Evolutionary conservation across 2,888 invertebrate genomes (phyloP), one percentile per base, ranked within the genome.

Genomic region (Toxonevra muliebris): DNA sequence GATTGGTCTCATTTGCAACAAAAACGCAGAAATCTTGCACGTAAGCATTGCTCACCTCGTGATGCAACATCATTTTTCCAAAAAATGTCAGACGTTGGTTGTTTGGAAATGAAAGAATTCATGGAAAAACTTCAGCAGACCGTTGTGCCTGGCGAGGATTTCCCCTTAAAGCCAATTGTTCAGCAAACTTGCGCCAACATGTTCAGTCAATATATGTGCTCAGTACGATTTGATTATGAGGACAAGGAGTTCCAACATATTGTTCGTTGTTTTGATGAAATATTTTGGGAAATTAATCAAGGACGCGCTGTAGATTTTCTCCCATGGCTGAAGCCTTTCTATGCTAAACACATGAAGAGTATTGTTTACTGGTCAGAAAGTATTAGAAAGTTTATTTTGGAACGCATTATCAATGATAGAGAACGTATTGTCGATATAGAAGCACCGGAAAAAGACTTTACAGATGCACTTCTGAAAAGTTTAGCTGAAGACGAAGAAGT

Each of bases 201-300:
- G 90, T 95, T 95, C 83, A 88, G 89, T 5, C 89, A 92, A 72
- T 95, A 94, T 86, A 94, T 95, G 92, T 94, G 95, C 84, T 92
- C 91, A 17, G 88, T 89, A 0, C 87, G 92, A 1, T 94, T 94
- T 77, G 89, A 90, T 52, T 89, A 91, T 66, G 87, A 90, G 13
- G 93, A 95, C 74, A 67, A 77, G 0, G 90, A 90, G 17, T 95
- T 94, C 85, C 86, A 87, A 58, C 86, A 87, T 65, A 87, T 92
- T 9, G 92, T 93, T 0, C 86, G 90, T 20, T 88, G 88, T 66
- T 95, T 95, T 81, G 95, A 95, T 76, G 91, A 93, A 75, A 93
- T 96, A 62, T 96, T 96, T 86, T 94, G 93, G 91, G 95, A 95
- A 80, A 94, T 96, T 72, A 95, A 95, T 82, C 93, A 94, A 76